phyloP scores from a whole-genome alignment of 1,140 invertebrate species.

The Brachionus plicatilis region DNA sequence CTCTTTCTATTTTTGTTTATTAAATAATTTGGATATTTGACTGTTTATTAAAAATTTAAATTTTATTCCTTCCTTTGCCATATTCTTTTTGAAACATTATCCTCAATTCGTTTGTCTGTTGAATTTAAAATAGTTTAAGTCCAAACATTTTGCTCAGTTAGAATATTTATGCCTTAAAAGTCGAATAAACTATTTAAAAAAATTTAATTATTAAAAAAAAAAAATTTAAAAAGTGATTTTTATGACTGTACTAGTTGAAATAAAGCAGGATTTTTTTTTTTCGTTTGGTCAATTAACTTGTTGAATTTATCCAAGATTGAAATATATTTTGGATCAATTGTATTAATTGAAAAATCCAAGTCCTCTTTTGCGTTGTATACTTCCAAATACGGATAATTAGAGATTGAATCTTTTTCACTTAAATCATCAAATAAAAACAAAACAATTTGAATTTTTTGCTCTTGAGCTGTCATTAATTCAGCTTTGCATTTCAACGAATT shows the following conservation, averaged over 20 bases:
- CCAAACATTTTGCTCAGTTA: too few relatives aligned
- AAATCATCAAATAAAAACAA: not conserved
- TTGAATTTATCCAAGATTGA: not conserved
- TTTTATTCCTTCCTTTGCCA: too few relatives aligned
- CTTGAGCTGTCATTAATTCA: not conserved
- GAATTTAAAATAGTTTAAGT: too few relatives aligned
- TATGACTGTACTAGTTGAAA: not conserved
- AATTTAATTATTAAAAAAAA: too few relatives aligned
- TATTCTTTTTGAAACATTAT: too few relatives aligned
- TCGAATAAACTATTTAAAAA: too few relatives aligned
- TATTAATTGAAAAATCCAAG: not conserved
- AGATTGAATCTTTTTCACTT: not conserved
- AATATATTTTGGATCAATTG: not conserved
- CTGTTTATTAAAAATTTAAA: too few relatives aligned
- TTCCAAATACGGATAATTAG: not conserved
- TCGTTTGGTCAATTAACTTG: not conserved
- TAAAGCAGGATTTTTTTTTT: not conserved
- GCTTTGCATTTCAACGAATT: slow-evolving; percentile 1
- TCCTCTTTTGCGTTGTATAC: not conserved
- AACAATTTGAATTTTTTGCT: slow-evolving; percentile 3
- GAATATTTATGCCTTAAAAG: too few relatives aligned
- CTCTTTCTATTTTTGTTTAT: too few relatives aligned
- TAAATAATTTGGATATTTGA: too few relatives aligned
- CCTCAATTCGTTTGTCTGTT: too few relatives aligned
- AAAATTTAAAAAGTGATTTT: not conserved